Evolutionary conservation across 1,140 invertebrate genomes (phyloP).

Genomic region (Nasonia longicornis): DNA sequence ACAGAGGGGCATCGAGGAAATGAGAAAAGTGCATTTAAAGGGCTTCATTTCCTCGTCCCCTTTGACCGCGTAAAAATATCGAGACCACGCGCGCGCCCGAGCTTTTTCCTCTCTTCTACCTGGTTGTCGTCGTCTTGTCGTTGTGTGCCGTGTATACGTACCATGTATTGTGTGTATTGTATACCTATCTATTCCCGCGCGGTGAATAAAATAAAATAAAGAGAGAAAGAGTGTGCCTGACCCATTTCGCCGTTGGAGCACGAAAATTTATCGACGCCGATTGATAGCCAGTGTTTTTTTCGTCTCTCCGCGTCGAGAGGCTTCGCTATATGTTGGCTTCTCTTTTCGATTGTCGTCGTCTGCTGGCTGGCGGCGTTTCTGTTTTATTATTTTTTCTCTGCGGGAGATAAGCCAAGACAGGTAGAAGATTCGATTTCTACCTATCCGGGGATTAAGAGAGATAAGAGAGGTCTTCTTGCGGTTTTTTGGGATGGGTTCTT

Average conservation of each 20-base stretch:
- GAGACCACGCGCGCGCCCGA: background rate
- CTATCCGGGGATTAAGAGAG: no score
- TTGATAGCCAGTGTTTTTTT: background rate
- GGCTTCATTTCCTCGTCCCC: slow-evolving; percentile 30
- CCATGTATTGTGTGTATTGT: background rate
- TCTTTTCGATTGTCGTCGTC: no score
- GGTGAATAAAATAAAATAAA: slow-evolving; percentile 6
- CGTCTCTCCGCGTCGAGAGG: background rate
- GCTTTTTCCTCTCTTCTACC: background rate
- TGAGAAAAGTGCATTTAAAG: slow-evolving; percentile 36
- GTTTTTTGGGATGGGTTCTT: no score
- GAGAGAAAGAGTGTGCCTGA: background rate
- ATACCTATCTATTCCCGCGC: background rate
- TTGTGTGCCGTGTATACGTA: background rate
- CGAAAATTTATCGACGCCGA: slow-evolving; percentile 1
- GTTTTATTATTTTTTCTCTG: background rate
- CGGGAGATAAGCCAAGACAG: background rate
- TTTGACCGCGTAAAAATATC: background rate
- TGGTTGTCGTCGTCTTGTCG: background rate
- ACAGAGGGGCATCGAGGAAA: slow-evolving; percentile 25
- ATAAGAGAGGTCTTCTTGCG: no score
- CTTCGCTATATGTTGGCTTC: no score
- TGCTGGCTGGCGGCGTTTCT: background rate
- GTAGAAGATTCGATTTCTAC: background rate
- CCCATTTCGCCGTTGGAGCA: slow-evolving; percentile 15